Evolutionary conservation across 2,888 invertebrate species (phyloP).

Genomic region (Sarcophaga variegata): DNA sequence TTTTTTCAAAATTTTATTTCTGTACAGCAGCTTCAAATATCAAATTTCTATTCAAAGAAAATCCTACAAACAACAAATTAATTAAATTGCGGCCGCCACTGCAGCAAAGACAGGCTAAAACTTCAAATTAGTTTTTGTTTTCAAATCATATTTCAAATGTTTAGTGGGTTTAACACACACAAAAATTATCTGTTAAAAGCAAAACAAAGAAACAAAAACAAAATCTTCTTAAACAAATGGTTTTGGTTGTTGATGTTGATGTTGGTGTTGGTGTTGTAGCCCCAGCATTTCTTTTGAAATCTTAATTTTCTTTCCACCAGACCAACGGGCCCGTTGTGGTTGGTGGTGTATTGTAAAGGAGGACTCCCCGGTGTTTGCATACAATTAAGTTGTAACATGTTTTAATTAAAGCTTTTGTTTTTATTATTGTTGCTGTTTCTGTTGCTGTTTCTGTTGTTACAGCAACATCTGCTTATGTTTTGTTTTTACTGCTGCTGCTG

Average conservation of each 20-base stretch:
- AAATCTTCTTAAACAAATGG: no score
- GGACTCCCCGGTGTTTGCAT: conserved; percentile 63
- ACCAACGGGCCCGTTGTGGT: conserved; percentile 4
- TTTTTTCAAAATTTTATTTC: conserved; percentile 13
- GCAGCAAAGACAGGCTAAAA: no score
- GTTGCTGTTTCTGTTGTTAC: neutral
- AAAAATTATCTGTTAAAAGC: no score
- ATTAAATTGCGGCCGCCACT: no score
- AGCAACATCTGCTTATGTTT: conserved; percentile 31
- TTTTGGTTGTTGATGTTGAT: no score
- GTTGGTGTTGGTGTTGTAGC: no score
- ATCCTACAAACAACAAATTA: no score
- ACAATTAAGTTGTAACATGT: conserved; percentile 68
- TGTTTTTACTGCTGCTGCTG: conserved; percentile 62
- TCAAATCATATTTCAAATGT: conserved; percentile 28
- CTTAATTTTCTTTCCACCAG: conserved; percentile 33
- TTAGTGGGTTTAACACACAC: conserved; percentile 8
- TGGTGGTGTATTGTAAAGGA: neutral
- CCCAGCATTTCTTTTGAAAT: conserved; percentile 23
- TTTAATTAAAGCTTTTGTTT: conserved; percentile 59
- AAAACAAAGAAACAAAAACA: conserved; percentile 22
- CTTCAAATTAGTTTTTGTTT: neutral
- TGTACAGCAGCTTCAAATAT: conserved; percentile 47
- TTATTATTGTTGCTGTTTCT: conserved; percentile 39
- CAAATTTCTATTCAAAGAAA: conserved; percentile 38